Conservation (phyloP, 2,797 vertebrate genomes). For the Lophura swinhoii region DNA sequence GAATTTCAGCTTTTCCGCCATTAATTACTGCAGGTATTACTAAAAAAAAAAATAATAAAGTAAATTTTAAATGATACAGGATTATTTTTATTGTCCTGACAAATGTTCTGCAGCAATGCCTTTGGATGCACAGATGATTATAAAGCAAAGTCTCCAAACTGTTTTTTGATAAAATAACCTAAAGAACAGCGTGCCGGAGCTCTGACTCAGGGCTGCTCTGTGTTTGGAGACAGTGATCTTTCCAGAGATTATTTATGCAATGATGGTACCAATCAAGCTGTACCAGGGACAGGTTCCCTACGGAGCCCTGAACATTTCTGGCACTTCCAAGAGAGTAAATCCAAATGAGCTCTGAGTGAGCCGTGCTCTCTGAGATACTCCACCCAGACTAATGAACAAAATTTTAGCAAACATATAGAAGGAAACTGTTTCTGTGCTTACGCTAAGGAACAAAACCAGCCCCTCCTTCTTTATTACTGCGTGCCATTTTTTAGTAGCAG, state of each 20-base stretch:
- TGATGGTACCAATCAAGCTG: slow-evolving; percentile 55
- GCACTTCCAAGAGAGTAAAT: slow-evolving; percentile 58
- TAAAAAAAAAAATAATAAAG: background rate
- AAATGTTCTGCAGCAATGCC: slow-evolving; percentile 33
- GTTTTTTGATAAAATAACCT: slow-evolving; percentile 40
- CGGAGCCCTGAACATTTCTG: slow-evolving; percentile 39
- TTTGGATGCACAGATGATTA: background rate
- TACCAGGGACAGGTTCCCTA: slow-evolving; percentile 39
- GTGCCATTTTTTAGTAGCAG: background rate
- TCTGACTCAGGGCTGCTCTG: slow-evolving; percentile 58
- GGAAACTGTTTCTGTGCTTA: slow-evolving; percentile 3
- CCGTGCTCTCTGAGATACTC: background rate
- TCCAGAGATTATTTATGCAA: slow-evolving; percentile 64
- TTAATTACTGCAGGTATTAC: slow-evolving; percentile 8
- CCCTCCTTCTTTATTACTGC: background rate
- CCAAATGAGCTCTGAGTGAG: slow-evolving; percentile 54
- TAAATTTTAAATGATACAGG: background rate
- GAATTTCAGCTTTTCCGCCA: slow-evolving; percentile 12
- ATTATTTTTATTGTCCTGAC: slow-evolving; percentile 50
- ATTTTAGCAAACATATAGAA: background rate
- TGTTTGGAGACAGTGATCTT: slow-evolving; percentile 41
- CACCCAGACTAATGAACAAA: slow-evolving; percentile 13
- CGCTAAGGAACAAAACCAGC: background rate
- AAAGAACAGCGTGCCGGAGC: slow-evolving; percentile 10
- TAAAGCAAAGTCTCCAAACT: slow-evolving; percentile 23